Base-by-base conservation (phyloP, 2,888 invertebrate species). In the Phortica okadai region DNA sequence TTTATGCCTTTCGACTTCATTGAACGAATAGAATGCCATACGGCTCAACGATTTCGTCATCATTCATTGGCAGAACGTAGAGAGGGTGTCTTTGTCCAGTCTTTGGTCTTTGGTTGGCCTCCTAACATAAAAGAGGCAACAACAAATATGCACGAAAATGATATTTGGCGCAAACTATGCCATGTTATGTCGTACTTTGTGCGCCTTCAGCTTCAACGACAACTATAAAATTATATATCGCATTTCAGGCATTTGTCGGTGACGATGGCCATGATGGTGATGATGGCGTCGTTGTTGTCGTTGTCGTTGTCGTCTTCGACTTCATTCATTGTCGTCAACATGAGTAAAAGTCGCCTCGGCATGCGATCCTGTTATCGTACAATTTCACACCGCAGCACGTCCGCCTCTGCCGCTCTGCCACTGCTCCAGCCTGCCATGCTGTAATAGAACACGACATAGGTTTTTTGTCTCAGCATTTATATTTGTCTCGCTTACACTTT, bases 31-130 rank as follows among this genome's bases (percentile, higher is more conserved):
- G 59, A 70, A 56, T 44, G 58, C 73, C 42, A 41, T 11, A 50
- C 50, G 16, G 58, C 58, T 50, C 41, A 67, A 83, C 83, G 81
- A 84, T 86, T 82, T 83, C 87, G 87, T 87, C 87, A 86, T 86
- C 85, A 82, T 80, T 80, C 76, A 72, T 77, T 11, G 10, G n/a
- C 44, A 50, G 7, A 21, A 56, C 56, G 8, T 16, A 16, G 56
- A 14, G 16, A 56, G 14, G 6, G 56, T 56, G 16, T 21, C 21
- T 21, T 21, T 21, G 21, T 16, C 56, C 56, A 56, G 5, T 56
- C 62, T 54, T 14, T 6, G 7, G 62, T 21, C 6, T 11, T 21
- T 21, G n/a, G 10, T 25, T 21, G 50, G 41, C 45, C 41, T 50
- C 16, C 67, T 67, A 16, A 14, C 14, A 16, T 44, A 42, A 42